Base-by-base conservation (phyloP, 2,797 vertebrate species). In the Artibeus jamaicensis region DNA sequence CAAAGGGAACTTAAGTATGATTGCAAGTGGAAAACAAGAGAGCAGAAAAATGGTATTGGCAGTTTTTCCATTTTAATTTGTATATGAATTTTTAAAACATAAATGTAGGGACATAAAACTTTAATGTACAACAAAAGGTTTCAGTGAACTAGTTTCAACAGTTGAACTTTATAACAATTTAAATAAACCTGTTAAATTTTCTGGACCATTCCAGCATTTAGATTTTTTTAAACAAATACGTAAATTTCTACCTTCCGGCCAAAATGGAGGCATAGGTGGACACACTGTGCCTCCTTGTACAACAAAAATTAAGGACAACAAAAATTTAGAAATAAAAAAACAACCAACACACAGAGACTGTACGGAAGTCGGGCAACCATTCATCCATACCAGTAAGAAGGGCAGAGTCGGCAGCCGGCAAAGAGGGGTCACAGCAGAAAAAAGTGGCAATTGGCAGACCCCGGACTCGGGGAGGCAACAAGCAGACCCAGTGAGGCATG, bases 181-280 rank as follows among this genome's bases (percentile, higher is more conserved):
- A 32, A 62, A 62, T 32, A 62, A 62, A 62, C 5, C 29, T 62
- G 24, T 59, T 32, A 62, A 62, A 32, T 98, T 98, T 99, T 99
- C 98, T 98, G 98, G 98, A 99, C 98, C 98, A 98, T 98, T 98
- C 98, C 98, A 98, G 98, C 98, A 98, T 99, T 99, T 98, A 98
- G 98, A 98, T 98, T 98, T 99, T 29, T 44, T 44, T 6, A 44
- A 44, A 44, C 7, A 57, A 57, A 57, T 26, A 57, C 24, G 57
- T 59, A 59, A 59, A 62, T 62, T 62, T n/a, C n/a, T n/a, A n/a
- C n/a, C n/a, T n/a, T 78, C 50, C 50, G 8, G 50, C 50, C 50
- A 53, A 53, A 19, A 21, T 53, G 19, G 50, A 53, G 50, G 50
- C 6, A 21, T 21, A 53, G 19, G 50, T 21, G 21, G 50, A 53